These are phyloP conservation scores for Ophion obscuratus DNA, from an alignment of 2,888 invertebrate genomes.

Conservation along the genomic window DNA sequence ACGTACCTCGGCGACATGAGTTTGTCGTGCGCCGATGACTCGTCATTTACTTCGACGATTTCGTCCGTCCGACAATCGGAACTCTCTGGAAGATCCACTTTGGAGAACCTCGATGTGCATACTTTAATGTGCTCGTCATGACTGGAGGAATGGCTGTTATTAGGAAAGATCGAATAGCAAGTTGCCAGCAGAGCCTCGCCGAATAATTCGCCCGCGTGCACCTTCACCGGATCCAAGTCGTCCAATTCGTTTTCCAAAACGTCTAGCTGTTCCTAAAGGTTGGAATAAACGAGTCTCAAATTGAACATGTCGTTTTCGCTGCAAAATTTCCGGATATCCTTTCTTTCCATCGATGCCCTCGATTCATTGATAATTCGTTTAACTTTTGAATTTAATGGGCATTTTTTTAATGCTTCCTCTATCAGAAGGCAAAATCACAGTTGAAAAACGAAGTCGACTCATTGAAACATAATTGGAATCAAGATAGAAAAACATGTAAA, in stretches of 20 bases:
- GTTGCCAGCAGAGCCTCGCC: constrained; percentile 78
- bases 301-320: no score
- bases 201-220: constrained; percentile 75
- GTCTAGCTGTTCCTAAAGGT: constrained; percentile 77
- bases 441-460: no score
- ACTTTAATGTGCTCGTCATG: constrained; percentile 14
- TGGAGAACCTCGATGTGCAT: constrained; percentile 32
- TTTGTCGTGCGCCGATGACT: constrained; percentile 48
- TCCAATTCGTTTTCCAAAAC: constrained; percentile 79
- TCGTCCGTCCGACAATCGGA: constrained; percentile 4
- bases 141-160: constrained; percentile 20
- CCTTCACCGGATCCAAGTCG: constrained; percentile 78
- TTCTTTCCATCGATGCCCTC: neutral
- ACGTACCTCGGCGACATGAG: constrained; percentile 64
- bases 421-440: no score
- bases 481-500: no score
- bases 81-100: constrained; percentile 3
- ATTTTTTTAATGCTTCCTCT: no score
- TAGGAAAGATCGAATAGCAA: constrained; percentile 71
- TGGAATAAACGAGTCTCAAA: no score
- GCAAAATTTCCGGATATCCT: neutral
- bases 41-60: constrained; percentile 7
- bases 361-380: no score
- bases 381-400: no score
- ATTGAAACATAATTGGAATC: no score